Evolutionary conservation across 1,140 invertebrate genomes (phyloP).

Genomic region (Orchesella cincta): DNA sequence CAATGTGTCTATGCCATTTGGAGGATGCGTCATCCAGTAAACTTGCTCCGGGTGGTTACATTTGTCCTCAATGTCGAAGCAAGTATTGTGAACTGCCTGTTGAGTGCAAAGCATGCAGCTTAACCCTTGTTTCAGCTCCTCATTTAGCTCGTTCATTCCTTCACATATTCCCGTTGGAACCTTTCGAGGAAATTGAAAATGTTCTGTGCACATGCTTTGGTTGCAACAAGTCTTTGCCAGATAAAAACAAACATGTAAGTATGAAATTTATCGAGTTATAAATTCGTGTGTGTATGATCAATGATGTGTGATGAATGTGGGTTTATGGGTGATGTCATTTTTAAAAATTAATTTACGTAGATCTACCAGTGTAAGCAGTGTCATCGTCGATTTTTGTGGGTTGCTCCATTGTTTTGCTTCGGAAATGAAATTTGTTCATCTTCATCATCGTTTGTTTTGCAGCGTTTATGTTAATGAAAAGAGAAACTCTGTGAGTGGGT

Average conservation of each 20-base stretch:
- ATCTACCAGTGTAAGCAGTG: constrained; percentile 80
- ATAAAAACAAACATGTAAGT: constrained; percentile 71
- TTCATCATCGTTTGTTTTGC: too few relatives aligned
- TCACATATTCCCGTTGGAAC: constrained; percentile 88
- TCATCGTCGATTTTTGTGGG: constrained; percentile 80
- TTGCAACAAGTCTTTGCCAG: constrained; percentile 69
- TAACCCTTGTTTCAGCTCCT: constrained; percentile 95
- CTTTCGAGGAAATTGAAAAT: constrained; percentile 72
- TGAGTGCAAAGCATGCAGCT: constrained; percentile 90
- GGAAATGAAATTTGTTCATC: too few relatives aligned
- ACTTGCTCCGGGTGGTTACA: constrained; percentile 76
- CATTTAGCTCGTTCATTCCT: constrained; percentile 96
- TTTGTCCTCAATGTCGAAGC: constrained; percentile 93
- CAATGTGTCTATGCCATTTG: constrained; percentile 70
- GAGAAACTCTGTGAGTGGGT: too few relatives aligned
- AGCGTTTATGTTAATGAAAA: too few relatives aligned
- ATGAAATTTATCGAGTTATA: background rate
- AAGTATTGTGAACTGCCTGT: constrained; percentile 98
- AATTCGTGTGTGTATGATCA: background rate
- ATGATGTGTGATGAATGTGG: background rate
- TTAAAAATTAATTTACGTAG: constrained; percentile 59
- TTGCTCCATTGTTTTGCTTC: constrained; percentile 78
- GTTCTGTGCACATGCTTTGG: constrained; percentile 65
- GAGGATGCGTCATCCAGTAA: constrained; percentile 67
- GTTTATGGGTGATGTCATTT: constrained; percentile 6